Base-by-base conservation (phyloP, 2,113 vertebrate genomes). In the Aythya baeri region DNA sequence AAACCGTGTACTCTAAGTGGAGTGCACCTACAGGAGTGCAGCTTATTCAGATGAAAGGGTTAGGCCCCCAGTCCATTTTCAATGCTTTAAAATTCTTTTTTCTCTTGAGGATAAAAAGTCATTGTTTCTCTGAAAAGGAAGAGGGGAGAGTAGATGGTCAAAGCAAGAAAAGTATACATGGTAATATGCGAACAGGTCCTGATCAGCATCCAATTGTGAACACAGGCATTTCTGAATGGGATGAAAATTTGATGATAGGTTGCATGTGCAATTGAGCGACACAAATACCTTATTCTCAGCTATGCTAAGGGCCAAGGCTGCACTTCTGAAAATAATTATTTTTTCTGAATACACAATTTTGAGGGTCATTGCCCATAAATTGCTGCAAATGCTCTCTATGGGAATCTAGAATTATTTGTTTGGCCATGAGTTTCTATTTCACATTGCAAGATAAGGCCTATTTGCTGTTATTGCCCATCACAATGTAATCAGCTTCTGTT, bases 331-430 rank as follows among this genome's bases (percentile, higher is more conserved):
- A 90, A 91, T 77, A 94, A 73, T 93, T 81, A 18, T 79, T 88
- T 89, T 87, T 96, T 94, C 86, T 29, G 62, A 93, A 94, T 93
- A 91, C 50, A 91, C 89, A 83, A 93, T 95, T 94, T 95, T 95
- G 94, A 96, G 97, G 96, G 95, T 97, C 94, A 96, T 97, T 97
- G 96, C 91, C 92, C 79, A 66, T 55, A 93, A 86, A 96, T 63
- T 93, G 92, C 81, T 89, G 90, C 86, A 96, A 96, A 91, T 0
- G 14, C 65, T 75, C 73, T 88, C 94, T 72, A 65, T 94, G 93
- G 63, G 71, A 96, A 93, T 75, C 66, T 77, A 88, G 82, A 52
- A 50, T 93, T 92, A 86, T 92, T 97, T 96, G 84, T 95, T 94
- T 91, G 91, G 83, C 84, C 43, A 31, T 27, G 89, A 93, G 91